Conservation (phyloP, 2,888 invertebrate species). For the Tenthredo amoena region DNA sequence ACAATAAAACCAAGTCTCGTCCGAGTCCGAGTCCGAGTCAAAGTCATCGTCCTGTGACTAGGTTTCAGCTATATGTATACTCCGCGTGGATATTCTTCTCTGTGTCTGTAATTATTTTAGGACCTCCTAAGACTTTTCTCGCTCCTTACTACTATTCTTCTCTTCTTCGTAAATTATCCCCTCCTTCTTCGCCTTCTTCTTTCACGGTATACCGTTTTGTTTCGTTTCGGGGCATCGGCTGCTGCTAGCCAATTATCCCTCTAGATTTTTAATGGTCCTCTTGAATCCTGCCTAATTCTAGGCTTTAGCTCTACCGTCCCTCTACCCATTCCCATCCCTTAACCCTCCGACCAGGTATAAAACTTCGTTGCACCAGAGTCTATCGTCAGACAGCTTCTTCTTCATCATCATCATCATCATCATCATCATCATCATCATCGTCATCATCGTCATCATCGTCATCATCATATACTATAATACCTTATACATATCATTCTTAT, state of each 20-base stretch:
- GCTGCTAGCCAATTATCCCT: conserved; percentile 68
- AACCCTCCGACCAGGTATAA: not conserved
- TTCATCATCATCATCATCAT: no score
- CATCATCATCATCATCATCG: no score
- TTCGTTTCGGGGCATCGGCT: conserved; percentile 28
- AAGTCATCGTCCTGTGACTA: conserved; percentile 45
- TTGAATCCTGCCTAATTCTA: conserved; percentile 73
- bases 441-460: no score
- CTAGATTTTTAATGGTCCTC: conserved; percentile 71
- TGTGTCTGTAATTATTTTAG: conserved; percentile 47
- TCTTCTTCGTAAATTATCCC: not conserved
- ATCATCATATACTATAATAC: no score
- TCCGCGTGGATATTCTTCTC: not conserved
- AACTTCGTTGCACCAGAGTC: not conserved
- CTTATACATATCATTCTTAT: no score
- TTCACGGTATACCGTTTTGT: conserved; percentile 32
- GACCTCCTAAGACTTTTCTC: conserved; percentile 43
- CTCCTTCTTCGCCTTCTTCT: not conserved
- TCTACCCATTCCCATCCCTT: not conserved
- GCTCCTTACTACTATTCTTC: conserved; percentile 1
- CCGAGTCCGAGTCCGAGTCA: not conserved
- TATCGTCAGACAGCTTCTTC: not conserved
- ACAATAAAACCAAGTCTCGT: conserved; percentile 7
- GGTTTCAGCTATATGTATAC: not conserved
- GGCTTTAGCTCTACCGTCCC: conserved; percentile 61